Percentiles rank a stretch among this genome's conserved stretches.
Evolutionary conservation across 30 jellyfish, hydroid and myxozoan species (phyloP).

Genomic region (Aurelia aurita complex sp. Pacific): DNA sequence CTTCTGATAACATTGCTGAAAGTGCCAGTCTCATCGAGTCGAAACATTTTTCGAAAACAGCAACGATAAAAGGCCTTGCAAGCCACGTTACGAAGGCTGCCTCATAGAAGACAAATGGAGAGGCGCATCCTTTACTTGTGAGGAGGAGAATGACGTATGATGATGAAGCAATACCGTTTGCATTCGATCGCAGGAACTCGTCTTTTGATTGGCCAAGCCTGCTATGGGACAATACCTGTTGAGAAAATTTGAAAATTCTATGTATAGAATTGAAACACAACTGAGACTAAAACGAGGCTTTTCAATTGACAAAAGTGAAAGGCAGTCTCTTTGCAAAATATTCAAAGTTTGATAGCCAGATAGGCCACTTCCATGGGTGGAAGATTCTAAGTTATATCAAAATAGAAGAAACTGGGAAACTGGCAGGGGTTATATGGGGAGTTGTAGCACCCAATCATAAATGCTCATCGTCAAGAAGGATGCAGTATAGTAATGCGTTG

Average conservation of each 20-base stretch:
- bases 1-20: constrained; percentile 34
- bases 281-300: too few relatives aligned
- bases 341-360: too few relatives aligned
- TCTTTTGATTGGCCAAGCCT: constrained; percentile 76
- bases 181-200: constrained; percentile 53
- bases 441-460: too few relatives aligned
- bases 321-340: too few relatives aligned
- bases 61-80: constrained; percentile 30
- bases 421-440: too few relatives aligned
- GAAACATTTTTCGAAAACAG: constrained; percentile 29
- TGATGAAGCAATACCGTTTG: constrained; percentile 32
- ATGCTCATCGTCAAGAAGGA: too few relatives aligned
- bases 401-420: too few relatives aligned
- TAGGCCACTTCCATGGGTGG: too few relatives aligned
- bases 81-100: constrained; percentile 57
- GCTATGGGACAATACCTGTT: constrained; percentile 50
- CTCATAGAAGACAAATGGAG: constrained; percentile 69
- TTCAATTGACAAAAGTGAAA: too few relatives aligned
- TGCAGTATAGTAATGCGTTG: too few relatives aligned
- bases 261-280: too few relatives aligned
- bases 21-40: constrained; percentile 26
- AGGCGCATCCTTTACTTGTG: constrained; percentile 40
- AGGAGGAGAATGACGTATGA: constrained; percentile 40
- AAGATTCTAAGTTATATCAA: too few relatives aligned
- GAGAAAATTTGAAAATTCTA: background rate